These are phyloP conservation scores for Tarsius wallacei DNA, from an alignment of 2,797 vertebrate genomes.

Conservation along the genomic window DNA sequence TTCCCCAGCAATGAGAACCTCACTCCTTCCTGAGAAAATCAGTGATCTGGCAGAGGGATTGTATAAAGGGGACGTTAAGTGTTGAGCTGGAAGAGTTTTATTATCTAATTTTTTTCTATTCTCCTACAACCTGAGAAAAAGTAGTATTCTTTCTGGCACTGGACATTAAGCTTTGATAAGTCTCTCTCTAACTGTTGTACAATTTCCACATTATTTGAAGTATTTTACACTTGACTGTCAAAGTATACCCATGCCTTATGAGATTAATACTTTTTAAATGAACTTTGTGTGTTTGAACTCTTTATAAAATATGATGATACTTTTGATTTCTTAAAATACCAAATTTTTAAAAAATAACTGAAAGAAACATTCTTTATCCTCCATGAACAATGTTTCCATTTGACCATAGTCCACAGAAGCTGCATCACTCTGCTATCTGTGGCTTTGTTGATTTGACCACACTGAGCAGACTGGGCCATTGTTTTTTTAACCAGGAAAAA, in stretches of 20 bases:
- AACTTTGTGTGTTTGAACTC: background rate
- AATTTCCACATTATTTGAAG: background rate
- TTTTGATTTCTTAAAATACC: background rate
- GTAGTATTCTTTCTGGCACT: background rate
- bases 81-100: background rate
- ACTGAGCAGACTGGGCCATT: background rate
- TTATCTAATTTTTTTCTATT: background rate
- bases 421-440: background rate
- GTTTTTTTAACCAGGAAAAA: background rate
- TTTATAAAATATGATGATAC: background rate
- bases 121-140: accelerated
- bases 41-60: accelerated
- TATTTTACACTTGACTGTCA: background rate
- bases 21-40: background rate
- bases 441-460: background rate
- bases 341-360: background rate
- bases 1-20: accelerated
- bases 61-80: background rate
- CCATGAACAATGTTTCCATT: background rate
- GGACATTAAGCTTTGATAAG: background rate
- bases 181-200: background rate
- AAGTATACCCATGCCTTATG: background rate
- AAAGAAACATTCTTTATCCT: background rate
- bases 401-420: background rate
- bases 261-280: background rate